Evolutionary conservation across 2,113 vertebrate genomes (phyloP).

Genomic region (Ceyx melanurus): DNA sequence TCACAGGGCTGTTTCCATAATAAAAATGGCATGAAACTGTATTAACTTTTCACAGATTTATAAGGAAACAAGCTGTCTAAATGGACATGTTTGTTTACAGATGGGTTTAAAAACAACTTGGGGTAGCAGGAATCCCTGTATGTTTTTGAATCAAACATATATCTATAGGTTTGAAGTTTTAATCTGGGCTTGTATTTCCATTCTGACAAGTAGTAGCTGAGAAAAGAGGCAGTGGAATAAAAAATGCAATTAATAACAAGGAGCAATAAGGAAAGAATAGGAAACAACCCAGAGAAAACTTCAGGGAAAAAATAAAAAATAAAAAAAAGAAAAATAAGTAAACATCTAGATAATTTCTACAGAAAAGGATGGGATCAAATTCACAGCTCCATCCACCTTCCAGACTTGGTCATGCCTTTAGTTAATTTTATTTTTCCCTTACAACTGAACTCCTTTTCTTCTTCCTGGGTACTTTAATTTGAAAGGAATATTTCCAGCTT

Average conservation of each 20-base stretch:
- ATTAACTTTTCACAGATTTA: conserved; percentile 55
- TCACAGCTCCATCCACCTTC: neutral
- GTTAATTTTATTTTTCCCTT: neutral
- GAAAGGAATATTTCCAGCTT: neutral
- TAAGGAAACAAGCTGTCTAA: conserved; percentile 42
- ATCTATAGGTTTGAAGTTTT: neutral
- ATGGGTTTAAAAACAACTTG: neutral
- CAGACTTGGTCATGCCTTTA: neutral
- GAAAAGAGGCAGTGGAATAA: neutral
- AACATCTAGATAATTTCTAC: neutral
- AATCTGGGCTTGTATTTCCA: neutral
- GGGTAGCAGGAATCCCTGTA: neutral
- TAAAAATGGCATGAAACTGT: conserved; percentile 38
- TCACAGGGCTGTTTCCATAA: conserved; percentile 47
- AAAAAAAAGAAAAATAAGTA: neutral
- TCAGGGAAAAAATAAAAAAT: accelerated
- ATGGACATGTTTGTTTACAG: conserved; percentile 6
- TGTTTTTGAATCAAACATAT: neutral
- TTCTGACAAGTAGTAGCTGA: neutral
- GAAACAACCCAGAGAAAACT: neutral
- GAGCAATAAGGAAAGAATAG: neutral
- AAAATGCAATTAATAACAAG: neutral
- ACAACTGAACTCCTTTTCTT: neutral
- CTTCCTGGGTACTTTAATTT: neutral
- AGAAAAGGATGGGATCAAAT: neutral